These are phyloP conservation scores for Arizona elegans DNA, from an alignment of 2,113 vertebrate genomes.

Conservation along the genomic window DNA sequence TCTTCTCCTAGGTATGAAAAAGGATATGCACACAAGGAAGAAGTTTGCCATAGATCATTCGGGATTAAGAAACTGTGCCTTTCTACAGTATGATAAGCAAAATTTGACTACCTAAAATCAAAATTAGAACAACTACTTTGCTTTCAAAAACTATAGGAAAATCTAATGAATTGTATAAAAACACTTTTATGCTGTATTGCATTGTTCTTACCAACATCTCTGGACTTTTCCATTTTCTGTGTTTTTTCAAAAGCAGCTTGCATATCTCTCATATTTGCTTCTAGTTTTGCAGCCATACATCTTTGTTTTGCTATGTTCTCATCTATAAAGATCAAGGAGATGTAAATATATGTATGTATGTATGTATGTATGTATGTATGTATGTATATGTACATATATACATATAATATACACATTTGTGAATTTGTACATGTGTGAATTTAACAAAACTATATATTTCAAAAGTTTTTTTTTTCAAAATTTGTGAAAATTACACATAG, in stretches of 20 bases:
- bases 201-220: not conserved
- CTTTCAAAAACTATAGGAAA: not conserved
- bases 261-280: slow-evolving; percentile 21
- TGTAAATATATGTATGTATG: not conserved
- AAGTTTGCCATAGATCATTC: not conserved
- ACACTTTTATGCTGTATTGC: not conserved
- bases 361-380: too few relatives aligned
- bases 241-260: not conserved
- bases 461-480: not conserved
- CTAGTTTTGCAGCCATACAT: slow-evolving; percentile 8
- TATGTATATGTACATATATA: not conserved
- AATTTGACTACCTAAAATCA: not conserved
- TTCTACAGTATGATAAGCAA: not conserved
- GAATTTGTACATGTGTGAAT: not conserved
- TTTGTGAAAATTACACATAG: not conserved
- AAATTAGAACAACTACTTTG: not conserved
- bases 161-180: not conserved
- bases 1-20: not conserved
- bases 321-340: not conserved
- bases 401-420: not conserved
- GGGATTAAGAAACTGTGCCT: not conserved
- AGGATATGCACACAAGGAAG: not conserved
- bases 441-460: not conserved
- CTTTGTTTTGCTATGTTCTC: not conserved
- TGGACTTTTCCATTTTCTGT: not conserved